Evolutionary conservation across 2,797 vertebrate genomes (phyloP).

Genomic region (Pteropus rufus): DNA sequence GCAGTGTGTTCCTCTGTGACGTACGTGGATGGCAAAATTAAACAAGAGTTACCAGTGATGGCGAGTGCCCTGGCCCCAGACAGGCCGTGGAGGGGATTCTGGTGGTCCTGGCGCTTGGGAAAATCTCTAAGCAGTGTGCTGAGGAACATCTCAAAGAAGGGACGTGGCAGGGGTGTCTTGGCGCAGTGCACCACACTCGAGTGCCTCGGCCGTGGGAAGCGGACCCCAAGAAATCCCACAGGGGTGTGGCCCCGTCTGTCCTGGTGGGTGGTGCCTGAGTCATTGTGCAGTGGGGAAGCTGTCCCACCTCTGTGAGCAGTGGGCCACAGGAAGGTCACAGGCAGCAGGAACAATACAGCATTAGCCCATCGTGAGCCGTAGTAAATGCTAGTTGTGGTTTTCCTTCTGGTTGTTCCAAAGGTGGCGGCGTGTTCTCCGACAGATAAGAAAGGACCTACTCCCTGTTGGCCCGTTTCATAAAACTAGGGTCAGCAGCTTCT

Average conservation of each 20-base stretch:
- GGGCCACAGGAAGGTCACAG: not conserved
- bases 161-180: not conserved
- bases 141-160: too few relatives aligned
- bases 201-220: rapidly evolving
- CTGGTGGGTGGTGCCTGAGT: not conserved
- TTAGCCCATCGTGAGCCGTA: too few relatives aligned
- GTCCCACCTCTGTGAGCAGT: not conserved
- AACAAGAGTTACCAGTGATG: not conserved
- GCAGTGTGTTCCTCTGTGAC: not conserved
- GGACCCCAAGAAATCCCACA: not conserved
- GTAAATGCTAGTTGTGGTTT: not conserved
- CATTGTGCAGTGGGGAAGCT: rapidly evolving
- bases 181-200: rapidly evolving
- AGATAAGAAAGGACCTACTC: not conserved
- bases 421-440: not conserved
- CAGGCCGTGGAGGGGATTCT: not conserved
- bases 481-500: not conserved
- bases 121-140: not conserved
- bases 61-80: not conserved
- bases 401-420: not conserved
- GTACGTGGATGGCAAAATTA: not conserved
- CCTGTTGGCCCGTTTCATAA: not conserved
- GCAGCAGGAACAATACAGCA: not conserved
- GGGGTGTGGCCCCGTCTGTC: rapidly evolving
- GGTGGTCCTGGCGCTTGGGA: not conserved